Conservation (phyloP, 1,140 invertebrate genomes). For the Periplaneta americana region DNA sequence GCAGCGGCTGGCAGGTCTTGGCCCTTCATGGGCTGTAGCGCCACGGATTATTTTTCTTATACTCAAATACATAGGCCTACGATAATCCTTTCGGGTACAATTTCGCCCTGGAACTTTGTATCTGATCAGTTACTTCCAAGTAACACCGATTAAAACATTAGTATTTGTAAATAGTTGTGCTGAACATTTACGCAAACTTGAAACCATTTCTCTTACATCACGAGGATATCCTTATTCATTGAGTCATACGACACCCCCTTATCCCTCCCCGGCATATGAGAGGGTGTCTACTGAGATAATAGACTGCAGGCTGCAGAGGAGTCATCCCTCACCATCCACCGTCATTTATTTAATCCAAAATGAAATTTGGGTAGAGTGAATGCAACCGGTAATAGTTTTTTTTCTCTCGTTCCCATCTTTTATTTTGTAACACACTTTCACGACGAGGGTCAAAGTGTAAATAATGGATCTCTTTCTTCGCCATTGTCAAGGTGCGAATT, state of each 20-base stretch:
- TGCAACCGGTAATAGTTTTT: conserved; percentile 20
- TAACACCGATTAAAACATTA: too few species aligned
- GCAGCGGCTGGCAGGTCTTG: too few species aligned
- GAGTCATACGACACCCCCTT: background rate
- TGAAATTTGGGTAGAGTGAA: conserved; percentile 21
- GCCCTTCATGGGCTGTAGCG: too few species aligned
- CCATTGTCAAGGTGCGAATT: conserved; percentile 31
- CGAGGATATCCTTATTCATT: background rate
- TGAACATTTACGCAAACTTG: too few species aligned
- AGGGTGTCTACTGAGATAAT: background rate
- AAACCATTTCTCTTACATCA: too few species aligned
- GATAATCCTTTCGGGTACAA: too few species aligned
- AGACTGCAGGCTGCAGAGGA: background rate
- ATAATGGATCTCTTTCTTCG: conserved; percentile 30
- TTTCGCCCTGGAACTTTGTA: too few species aligned
- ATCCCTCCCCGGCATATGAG: background rate
- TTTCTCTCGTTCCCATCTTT: background rate
- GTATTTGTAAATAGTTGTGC: too few species aligned
- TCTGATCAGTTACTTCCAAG: too few species aligned
- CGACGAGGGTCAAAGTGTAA: conserved; percentile 28
- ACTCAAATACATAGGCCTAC: too few species aligned
- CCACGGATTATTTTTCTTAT: too few species aligned
- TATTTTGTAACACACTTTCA: background rate
- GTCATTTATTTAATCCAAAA: conserved; percentile 21
- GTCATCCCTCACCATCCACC: background rate